Evolutionary conservation across 2,888 invertebrate genomes (phyloP).

Genomic region (Drosophila atroscutellata): DNA sequence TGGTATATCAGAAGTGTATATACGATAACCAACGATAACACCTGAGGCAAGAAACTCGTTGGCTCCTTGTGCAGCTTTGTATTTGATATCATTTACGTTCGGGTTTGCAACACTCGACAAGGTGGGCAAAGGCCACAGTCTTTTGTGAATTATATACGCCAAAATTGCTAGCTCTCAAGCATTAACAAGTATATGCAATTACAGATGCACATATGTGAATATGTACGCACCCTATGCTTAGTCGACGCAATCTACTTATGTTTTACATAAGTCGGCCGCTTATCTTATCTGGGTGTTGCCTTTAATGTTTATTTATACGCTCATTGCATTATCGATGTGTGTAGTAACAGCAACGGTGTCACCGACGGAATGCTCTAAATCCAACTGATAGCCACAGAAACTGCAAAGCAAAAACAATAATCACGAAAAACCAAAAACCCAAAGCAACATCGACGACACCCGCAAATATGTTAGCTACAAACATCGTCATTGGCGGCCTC

Average conservation of each 20-base stretch:
- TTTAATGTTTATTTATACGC: slow-evolving; percentile 37
- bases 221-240: not conserved
- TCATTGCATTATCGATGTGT: slow-evolving; percentile 50
- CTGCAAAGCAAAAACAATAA: slow-evolving; percentile 10
- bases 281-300: slow-evolving; percentile 42
- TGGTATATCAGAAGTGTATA: not conserved
- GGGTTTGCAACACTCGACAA: slow-evolving; percentile 7
- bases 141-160: slow-evolving; percentile 9
- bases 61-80: slow-evolving; percentile 10
- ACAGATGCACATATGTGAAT: not conserved
- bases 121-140: slow-evolving; percentile 30
- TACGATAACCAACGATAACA: slow-evolving; percentile 10
- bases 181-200: not conserved
- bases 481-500: slow-evolving; percentile 18
- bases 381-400: slow-evolving; percentile 28
- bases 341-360: slow-evolving; percentile 41
- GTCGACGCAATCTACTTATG: not conserved
- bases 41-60: not conserved
- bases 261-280: slow-evolving; percentile 5
- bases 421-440: not conserved
- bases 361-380: slow-evolving; percentile 22
- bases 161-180: not conserved
- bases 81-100: slow-evolving; percentile 17
- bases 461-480: slow-evolving; percentile 6
- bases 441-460: slow-evolving; percentile 9